These are phyloP conservation scores for Pocota personata DNA, from an alignment of 2,888 invertebrate genomes.

Conservation along the genomic window DNA sequence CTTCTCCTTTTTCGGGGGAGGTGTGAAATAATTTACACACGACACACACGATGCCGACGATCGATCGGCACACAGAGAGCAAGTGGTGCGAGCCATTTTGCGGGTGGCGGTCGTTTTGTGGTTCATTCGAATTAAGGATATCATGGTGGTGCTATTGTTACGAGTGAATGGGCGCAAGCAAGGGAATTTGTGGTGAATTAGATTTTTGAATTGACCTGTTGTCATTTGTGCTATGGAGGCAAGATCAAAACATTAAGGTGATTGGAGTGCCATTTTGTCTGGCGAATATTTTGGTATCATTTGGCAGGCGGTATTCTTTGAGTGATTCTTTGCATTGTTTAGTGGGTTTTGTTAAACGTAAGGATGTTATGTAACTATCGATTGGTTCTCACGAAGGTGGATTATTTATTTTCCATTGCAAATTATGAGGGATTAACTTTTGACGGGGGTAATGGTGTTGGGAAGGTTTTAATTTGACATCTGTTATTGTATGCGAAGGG, in stretches of 20 bases:
- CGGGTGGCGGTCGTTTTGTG: slow-evolving; percentile 58
- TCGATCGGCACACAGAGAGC: slow-evolving; percentile 3
- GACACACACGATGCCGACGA: slow-evolving; percentile 47
- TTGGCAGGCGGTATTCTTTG: slow-evolving; percentile 44
- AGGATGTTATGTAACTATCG: slow-evolving; percentile 49
- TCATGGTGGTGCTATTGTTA: slow-evolving; percentile 61
- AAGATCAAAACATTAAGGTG: slow-evolving; percentile 51
- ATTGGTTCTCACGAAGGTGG: slow-evolving; percentile 41
- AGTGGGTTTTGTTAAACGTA: slow-evolving; percentile 59
- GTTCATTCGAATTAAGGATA: slow-evolving; percentile 59
- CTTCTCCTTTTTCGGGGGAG: slow-evolving; percentile 47
- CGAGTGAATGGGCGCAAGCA: slow-evolving; percentile 24
- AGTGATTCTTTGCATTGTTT: slow-evolving; percentile 36
- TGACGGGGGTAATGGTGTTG: background rate
- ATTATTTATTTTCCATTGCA: slow-evolving; percentile 40
- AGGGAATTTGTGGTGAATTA: slow-evolving; percentile 38
- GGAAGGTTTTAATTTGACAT: background rate
- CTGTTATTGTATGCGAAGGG: no score
- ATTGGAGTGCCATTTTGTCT: slow-evolving; percentile 71
- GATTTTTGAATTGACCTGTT: slow-evolving; percentile 68
- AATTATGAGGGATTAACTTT: slow-evolving; percentile 54
- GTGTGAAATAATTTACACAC: slow-evolving; percentile 70
- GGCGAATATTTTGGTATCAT: slow-evolving; percentile 4
- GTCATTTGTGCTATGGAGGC: slow-evolving; percentile 56
- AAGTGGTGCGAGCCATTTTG: slow-evolving; percentile 66